Percentiles rank a stretch among this genome's conserved stretches.
phyloP scores from a whole-genome alignment of 2,797 vertebrate species.

The Leptoclinus maculatus region DNA sequence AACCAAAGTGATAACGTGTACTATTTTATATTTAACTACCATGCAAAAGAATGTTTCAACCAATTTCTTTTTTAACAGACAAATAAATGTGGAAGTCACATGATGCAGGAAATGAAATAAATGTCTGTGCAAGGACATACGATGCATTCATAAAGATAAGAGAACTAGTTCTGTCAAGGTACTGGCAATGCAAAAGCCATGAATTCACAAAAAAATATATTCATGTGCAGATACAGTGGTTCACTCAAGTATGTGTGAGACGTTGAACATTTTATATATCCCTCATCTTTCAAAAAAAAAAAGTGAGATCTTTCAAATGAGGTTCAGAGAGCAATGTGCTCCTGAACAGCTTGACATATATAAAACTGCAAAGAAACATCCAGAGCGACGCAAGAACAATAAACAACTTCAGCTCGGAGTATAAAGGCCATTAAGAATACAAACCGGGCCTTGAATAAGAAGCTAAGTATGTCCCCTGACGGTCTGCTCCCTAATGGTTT shows the following conservation, averaged over 20 bases:
- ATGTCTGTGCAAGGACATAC: background rate
- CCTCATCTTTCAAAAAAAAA: background rate
- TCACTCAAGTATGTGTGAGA: background rate
- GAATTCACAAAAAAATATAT: background rate
- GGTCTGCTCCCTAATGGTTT: slow-evolving; percentile 50
- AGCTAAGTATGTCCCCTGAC: slow-evolving; percentile 49
- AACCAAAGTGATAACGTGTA: background rate
- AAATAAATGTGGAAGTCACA: background rate
- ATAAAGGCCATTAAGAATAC: slow-evolving; percentile 57
- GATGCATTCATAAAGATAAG: background rate
- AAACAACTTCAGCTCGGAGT: slow-evolving; percentile 32
- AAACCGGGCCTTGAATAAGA: slow-evolving; percentile 47
- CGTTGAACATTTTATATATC: background rate
- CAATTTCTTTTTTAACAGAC: background rate
- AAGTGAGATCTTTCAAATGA: background rate
- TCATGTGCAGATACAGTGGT: slow-evolving; percentile 4
- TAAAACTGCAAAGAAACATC: slow-evolving; percentile 11
- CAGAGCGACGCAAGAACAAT: slow-evolving; percentile 25
- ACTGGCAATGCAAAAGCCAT: background rate
- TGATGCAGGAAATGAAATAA: background rate
- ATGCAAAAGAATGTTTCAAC: background rate
- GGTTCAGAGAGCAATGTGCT: background rate
- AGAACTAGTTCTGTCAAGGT: background rate
- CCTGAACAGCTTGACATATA: background rate
- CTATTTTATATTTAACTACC: background rate